These are phyloP conservation scores for Callosobruchus maculatus DNA, from an alignment of 2,888 invertebrate species.

Conservation along the genomic window DNA sequence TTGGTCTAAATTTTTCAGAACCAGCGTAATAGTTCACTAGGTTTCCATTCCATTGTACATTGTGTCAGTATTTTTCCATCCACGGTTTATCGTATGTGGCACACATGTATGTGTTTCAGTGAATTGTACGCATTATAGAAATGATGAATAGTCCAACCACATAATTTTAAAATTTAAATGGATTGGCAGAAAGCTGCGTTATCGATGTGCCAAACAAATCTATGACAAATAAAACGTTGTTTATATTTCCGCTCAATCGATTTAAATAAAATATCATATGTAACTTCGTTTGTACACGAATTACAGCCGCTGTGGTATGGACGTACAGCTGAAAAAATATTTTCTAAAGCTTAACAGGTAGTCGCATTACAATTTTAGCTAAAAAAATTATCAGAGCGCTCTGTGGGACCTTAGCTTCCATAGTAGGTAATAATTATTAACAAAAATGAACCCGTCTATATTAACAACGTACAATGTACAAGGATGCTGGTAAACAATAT, in stretches of 20 bases:
- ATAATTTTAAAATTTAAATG: background rate
- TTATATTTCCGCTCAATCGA: background rate
- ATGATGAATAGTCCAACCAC: background rate
- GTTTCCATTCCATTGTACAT: background rate
- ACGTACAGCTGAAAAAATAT: too few species aligned
- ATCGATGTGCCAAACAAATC: background rate
- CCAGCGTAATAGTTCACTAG: background rate
- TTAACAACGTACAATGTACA: too few species aligned
- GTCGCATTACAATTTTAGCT: too few species aligned
- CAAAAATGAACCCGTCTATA: too few species aligned
- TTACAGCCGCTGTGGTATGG: background rate
- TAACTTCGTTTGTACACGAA: background rate
- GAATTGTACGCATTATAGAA: background rate
- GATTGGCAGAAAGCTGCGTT: background rate
- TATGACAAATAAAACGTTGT: background rate
- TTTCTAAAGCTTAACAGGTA: too few species aligned
- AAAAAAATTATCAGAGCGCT: too few species aligned
- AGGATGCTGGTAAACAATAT: too few species aligned
- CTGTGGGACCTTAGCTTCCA: too few species aligned
- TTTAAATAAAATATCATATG: background rate
- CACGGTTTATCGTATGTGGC: background rate
- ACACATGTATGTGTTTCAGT: background rate
- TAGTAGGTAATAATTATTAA: too few species aligned
- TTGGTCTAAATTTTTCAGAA: too few species aligned
- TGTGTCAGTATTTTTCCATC: background rate